Evolutionary conservation across 2,888 invertebrate genomes (phyloP), one percentile per base, ranked within the genome.

Genomic region (Coremacera marginata): DNA sequence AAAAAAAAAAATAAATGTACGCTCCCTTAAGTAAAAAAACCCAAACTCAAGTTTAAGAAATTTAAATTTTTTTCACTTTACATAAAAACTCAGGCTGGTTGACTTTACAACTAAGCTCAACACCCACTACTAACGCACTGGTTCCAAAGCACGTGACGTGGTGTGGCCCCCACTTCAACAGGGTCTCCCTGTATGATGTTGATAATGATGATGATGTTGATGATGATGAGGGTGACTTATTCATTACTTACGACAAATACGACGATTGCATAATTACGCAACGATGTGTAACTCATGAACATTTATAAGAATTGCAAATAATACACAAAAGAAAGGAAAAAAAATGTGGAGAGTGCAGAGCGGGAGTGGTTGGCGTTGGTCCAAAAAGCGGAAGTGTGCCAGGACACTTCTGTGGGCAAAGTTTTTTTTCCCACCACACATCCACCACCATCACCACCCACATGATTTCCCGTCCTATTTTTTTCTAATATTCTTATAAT

Each of bases 281-380:
- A 82, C 84, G 85, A 83, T 82, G 84, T 84, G 86, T 84, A 86
- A 84, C 85, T 84, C 83, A 83, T 84, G 86, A 84, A 84, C 83
- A 84, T 84, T 86, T 84, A 83, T 84, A 84, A 81, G 84, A 85
- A 85, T 86, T 82, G 85, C 85, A 83, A 85, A 86, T 85, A 86
- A 82, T 78, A 78, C 82, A 79, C 79, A 78, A 81, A 68, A 72
- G 68, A 75, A 27, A 31, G 19, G 11, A 67, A 22, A 44, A 52
- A 9, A 70, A 27, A n/a, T 34, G 22, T 55, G 8, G 44, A 25
- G 9, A 60, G 55, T 19, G 31, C 34, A 51, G 34, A 1, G 52
- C 16, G 27, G 27, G 22, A 25, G 19, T 9, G 19, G 31, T 25
- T 31, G 8, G 68, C 16, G 51, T 14, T 5, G 68, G 11, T 62